Evolutionary conservation across 2,888 invertebrate species (phyloP), one percentile per base, ranked within the genome.

Genomic region (Diploptera punctata): DNA sequence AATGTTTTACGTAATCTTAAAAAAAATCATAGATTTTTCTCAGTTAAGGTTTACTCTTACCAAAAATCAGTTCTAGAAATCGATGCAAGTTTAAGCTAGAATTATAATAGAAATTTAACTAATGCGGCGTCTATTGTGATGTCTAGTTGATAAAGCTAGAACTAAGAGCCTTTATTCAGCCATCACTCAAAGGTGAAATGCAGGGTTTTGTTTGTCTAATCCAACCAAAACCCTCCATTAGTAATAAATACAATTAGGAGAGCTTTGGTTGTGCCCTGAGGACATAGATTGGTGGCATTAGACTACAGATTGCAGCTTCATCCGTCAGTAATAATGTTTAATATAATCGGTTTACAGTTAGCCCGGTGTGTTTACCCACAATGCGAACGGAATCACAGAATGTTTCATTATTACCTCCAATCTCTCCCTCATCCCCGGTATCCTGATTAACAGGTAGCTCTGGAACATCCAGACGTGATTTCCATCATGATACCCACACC

Each of bases 291-390:
- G 54, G n/a, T n/a, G 47, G 21, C 54, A 54, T 54, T 26, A 57
- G 29, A 29, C 31, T n/a, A 16, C 57, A 57, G 57, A 57, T 24
- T 57, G 31, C 26, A n/a, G 57, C 31, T 57, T 19, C 57, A 57
- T 57, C 29, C 31, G 57, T 31, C 57, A 57, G 65, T 65, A 26
- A 65, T 65, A 65, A 65, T 65, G 65, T 65, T 65, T 44, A 65
- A 65, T 47, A 65, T 65, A 65, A 65, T 65, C 65, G 47, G 65
- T 65, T 65, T 65, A 65, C 65, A 31, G 57, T 13, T 4, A n/a
- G 57, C n/a, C 57, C 24, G 29, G 21, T 44, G 29, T 65, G 65
- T 65, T 65, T 65, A 38, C 61, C 38, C 61, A 38, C 61, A 38
- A 61, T 61, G 29, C 65, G 44, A 31, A 60, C 60, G 60, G 31